phyloP scores from a whole-genome alignment of 2,797 vertebrate genomes.

The Labeo calbasu region DNA sequence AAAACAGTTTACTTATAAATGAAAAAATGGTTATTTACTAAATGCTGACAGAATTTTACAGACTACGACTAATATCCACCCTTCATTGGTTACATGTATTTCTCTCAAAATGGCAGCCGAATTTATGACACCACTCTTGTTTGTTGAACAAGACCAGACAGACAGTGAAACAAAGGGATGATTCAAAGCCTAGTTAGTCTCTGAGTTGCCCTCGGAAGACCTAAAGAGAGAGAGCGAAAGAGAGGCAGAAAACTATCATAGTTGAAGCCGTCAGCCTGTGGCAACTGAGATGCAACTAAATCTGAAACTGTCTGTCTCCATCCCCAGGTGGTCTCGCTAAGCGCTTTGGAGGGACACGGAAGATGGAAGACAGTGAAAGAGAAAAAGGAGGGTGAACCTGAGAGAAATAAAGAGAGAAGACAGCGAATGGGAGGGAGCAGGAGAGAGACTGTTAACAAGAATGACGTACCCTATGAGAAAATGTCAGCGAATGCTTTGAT shows the following conservation, averaged over 20 bases:
- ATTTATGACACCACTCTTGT: neutral
- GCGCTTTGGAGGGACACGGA: constrained; percentile 13
- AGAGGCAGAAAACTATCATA: constrained; percentile 23
- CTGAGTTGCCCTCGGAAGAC: constrained; percentile 19
- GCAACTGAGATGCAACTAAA: constrained; percentile 68
- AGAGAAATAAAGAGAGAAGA: constrained; percentile 7
- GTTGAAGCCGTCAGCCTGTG: constrained; percentile 62
- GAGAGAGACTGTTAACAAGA: neutral
- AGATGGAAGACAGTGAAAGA: constrained; percentile 15
- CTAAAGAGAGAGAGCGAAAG: neutral
- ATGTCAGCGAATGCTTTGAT: constrained; percentile 62
- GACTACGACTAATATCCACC: neutral
- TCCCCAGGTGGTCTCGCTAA: constrained; percentile 69
- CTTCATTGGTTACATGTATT: neutral
- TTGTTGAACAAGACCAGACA: constrained; percentile 24
- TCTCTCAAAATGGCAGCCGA: constrained; percentile 9
- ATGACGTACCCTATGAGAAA: constrained; percentile 53
- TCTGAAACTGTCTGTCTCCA: constrained; percentile 70
- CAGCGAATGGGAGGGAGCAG: neutral
- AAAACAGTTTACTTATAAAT: no score
- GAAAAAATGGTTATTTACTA: no score
- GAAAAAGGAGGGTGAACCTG: neutral
- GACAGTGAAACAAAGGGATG: constrained; percentile 22
- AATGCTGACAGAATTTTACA: neutral
- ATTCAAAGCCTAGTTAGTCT: constrained; percentile 44